Evolutionary conservation across 2,113 vertebrate species (phyloP), one percentile per base, ranked within the genome.

Genomic region (Thunnus thynnus): DNA sequence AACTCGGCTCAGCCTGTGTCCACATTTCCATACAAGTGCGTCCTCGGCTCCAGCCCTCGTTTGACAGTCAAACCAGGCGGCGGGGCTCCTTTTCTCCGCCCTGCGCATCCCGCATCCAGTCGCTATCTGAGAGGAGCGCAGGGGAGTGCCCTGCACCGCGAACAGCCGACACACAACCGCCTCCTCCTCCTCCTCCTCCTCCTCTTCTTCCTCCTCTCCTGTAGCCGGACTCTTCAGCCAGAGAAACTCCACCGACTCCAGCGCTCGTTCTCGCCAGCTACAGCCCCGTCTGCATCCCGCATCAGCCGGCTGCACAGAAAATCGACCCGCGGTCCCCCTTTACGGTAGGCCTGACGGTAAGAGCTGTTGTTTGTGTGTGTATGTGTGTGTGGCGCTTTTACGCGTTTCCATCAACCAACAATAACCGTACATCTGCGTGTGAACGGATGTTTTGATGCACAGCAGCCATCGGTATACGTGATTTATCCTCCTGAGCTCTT

Each of bases 51-150:
- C 30, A 9, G 69, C n/a, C 7, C 63, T 83, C 52, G 76, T 94
- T 93, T 94, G 88, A 74, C 87, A 77, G 86, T 80, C 86, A 94
- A 93, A 94, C 4, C 75, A 76, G 83, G 66, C 80, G 71, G 70
- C 48, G 63, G 16, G 18, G 54, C 67, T 51, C 10, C 36, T 10
- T 58, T 1, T 14, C 86, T 75, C 92, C 88, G 72, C 86, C 86
- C 86, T 84, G 83, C 80, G 79, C 85, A 67, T 84, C 89, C 65
- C 61, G 46, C 84, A 84, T 89, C 87, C 84, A 85, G 87, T 80
- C 91, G 41, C 82, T 73, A 72, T 8, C 65, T 14, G 61, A 70
- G 78, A 71, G 76, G 69, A 88, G 88, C 87, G 89, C 36, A 85
- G 87, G 86, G 91, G 89, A 87, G 88, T 87, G 89, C 80, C 88